phyloP scores from a whole-genome alignment of 2,113 vertebrate species.

The Balaenoptera acutorostrata region DNA sequence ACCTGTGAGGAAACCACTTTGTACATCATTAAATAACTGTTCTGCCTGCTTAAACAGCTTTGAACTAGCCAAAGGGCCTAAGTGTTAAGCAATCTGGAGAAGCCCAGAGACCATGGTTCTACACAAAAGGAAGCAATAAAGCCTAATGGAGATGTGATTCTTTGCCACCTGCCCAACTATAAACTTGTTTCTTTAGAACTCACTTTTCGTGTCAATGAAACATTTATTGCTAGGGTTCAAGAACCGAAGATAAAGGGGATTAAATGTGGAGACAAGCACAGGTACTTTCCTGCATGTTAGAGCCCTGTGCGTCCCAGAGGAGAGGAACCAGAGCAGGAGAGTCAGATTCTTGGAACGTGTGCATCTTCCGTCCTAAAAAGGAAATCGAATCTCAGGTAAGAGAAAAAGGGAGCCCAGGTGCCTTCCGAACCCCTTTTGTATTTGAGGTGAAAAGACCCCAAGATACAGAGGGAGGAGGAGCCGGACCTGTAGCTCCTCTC shows the following conservation, averaged over 20 bases:
- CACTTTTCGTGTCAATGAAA: neutral
- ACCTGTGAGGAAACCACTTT: neutral
- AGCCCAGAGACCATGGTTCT: neutral
- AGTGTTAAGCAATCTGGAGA: neutral
- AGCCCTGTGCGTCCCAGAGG: neutral
- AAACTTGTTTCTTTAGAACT: neutral
- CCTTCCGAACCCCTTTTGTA: neutral
- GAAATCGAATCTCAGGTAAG: neutral
- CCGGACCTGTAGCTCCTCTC: no score
- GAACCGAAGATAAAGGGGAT: neutral
- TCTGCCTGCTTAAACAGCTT: neutral
- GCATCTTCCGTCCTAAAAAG: neutral
- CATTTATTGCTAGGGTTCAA: neutral
- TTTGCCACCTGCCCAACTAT: neutral
- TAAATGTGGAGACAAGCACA: neutral
- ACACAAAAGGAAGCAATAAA: neutral
- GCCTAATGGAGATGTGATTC: neutral
- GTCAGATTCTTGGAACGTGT: neutral
- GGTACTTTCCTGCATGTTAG: neutral
- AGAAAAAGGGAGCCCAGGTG: neutral
- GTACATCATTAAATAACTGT: neutral
- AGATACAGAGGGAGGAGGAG: rapidly evolving
- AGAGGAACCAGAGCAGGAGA: neutral
- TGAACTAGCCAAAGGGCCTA: neutral
- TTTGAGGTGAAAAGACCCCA: neutral